A percentile compares a stretch with the other conserved stretches of the same genome.
phyloP scores from a whole-genome alignment of 2,797 vertebrate genomes.

The Phoxinus dragarum region DNA sequence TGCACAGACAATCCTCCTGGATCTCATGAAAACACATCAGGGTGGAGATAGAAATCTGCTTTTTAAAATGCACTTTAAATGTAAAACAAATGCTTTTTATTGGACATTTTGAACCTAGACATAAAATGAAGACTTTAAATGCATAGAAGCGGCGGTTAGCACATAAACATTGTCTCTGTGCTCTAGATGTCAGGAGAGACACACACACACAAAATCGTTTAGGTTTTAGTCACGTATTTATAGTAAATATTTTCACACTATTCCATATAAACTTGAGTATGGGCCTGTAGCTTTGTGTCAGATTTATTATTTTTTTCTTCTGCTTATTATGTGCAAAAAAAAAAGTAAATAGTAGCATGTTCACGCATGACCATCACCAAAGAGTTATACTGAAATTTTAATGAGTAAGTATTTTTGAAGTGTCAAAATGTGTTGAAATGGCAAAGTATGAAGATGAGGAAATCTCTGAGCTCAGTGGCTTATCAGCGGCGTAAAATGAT shows the following conservation, averaged over 20 bases:
- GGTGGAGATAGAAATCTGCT: not conserved
- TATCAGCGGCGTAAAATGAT: not conserved
- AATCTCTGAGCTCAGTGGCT: not conserved
- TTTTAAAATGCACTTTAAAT: no score
- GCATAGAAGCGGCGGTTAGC: no score
- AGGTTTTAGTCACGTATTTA: not conserved
- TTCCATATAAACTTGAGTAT: not conserved
- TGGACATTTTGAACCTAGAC: no score
- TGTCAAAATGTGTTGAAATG: not conserved
- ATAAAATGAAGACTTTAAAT: no score
- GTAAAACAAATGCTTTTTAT: no score
- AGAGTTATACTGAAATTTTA: not conserved
- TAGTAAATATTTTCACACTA: not conserved
- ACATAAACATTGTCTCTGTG: not conserved
- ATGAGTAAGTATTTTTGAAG: not conserved
- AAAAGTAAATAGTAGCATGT: not conserved
- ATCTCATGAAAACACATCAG: constrained; percentile 10
- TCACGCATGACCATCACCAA: not conserved
- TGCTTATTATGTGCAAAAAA: constrained; percentile 13
- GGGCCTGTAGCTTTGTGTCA: not conserved
- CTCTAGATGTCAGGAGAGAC: not conserved
- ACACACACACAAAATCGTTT: not conserved
- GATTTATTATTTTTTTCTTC: not conserved
- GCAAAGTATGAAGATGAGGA: not conserved
- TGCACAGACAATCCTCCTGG: constrained; percentile 18